Conservation (phyloP, 2,888 invertebrate genomes). For the Euphydryas editha region DNA sequence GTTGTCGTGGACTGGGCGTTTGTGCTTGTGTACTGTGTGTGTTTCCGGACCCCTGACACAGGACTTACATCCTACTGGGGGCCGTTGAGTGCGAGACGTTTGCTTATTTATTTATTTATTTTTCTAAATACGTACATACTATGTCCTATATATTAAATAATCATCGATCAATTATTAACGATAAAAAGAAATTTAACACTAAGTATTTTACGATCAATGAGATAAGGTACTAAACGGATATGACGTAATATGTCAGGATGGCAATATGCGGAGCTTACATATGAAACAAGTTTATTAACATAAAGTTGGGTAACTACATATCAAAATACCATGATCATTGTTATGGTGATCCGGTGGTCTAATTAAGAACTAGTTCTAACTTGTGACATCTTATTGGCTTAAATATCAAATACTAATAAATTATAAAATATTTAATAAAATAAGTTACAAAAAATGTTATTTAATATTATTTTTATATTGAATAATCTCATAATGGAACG, state of each 20-base stretch:
- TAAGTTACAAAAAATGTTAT: too few relatives aligned
- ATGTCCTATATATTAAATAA: not conserved
- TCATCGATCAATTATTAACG: not conserved
- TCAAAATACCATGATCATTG: constrained; percentile 21
- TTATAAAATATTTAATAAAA: too few relatives aligned
- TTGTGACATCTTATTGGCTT: constrained; percentile 10
- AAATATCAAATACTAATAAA: not conserved
- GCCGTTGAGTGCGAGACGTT: too few relatives aligned
- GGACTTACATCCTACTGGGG: too few relatives aligned
- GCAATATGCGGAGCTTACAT: constrained; percentile 22
- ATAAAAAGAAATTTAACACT: not conserved
- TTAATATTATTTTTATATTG: too few relatives aligned
- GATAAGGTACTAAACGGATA: constrained; percentile 11
- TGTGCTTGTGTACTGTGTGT: too few relatives aligned
- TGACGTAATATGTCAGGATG: constrained; percentile 16
- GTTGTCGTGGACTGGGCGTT: too few relatives aligned
- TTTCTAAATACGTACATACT: too few relatives aligned
- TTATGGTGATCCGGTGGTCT: constrained; percentile 29
- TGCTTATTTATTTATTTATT: too few relatives aligned
- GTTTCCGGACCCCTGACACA: too few relatives aligned
- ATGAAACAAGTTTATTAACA: constrained; percentile 23
- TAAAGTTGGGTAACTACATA: constrained; percentile 2
- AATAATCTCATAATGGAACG: too few relatives aligned
- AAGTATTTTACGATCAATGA: not conserved
- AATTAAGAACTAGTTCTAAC: constrained; percentile 13